Percentiles rank a stretch among this genome's conserved stretches.
These are phyloP conservation scores for Vulpes vulpes DNA, from an alignment of 2,113 vertebrate genomes.

Conservation along the genomic window DNA sequence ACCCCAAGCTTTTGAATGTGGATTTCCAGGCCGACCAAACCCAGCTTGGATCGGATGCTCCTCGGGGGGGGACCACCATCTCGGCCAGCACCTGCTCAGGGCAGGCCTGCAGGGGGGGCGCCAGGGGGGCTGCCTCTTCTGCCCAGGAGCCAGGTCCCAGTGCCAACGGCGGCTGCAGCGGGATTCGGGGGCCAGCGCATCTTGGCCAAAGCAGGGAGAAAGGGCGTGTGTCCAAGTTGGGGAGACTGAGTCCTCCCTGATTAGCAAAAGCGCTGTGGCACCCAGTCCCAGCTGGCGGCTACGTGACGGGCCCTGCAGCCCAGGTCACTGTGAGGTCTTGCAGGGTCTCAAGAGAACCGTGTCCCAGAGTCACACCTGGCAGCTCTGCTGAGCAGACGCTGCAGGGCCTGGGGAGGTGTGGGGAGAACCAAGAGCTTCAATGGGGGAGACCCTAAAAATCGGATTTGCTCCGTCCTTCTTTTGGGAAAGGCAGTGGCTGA, in stretches of 20 bases:
- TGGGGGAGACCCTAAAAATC: background rate
- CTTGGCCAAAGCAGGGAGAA: accelerated
- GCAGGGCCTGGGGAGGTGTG: too few species aligned
- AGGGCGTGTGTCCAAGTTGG: accelerated
- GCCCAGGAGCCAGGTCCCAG: background rate
- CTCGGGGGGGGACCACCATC: background rate
- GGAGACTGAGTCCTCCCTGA: background rate
- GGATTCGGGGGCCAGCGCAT: background rate
- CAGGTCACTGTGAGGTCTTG: background rate
- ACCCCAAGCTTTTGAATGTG: background rate
- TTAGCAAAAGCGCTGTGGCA: accelerated
- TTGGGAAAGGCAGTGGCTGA: background rate
- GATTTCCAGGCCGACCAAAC: background rate
- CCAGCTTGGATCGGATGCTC: background rate
- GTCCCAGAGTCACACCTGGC: background rate
- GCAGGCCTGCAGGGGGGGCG: accelerated
- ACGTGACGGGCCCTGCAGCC: accelerated
- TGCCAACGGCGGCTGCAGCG: accelerated
- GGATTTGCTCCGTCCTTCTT: background rate
- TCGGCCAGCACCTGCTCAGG: background rate
- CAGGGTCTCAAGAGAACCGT: background rate
- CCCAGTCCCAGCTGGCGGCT: accelerated
- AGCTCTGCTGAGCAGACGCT: background rate
- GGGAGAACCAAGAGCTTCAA: background rate
- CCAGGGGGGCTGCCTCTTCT: background rate